These are phyloP conservation scores for Ceyx erithaca DNA, from an alignment of 2,797 vertebrate species.

Conservation along the genomic window DNA sequence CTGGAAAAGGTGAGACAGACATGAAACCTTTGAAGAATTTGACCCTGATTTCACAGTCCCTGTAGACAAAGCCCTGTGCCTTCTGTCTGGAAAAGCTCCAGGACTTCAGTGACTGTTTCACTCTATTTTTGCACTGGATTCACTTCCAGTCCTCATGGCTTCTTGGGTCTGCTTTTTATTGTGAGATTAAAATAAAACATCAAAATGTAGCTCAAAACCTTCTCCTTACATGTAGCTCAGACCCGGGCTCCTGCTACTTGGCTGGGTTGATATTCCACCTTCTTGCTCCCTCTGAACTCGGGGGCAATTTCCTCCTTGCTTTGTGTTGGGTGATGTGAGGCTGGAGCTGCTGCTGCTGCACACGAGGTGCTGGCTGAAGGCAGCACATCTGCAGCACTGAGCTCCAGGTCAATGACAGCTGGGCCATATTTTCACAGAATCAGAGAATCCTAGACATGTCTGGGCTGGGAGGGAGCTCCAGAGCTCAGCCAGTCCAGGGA, in stretches of 20 bases:
- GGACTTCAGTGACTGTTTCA: background rate
- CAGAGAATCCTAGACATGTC: no score
- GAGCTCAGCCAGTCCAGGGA: no score
- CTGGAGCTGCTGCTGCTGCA: background rate
- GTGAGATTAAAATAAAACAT: background rate
- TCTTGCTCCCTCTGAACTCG: background rate
- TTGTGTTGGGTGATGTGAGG: background rate
- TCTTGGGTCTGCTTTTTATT: background rate
- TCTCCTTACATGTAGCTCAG: background rate
- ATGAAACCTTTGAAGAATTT: background rate
- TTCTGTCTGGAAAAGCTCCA: background rate
- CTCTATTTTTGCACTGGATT: background rate
- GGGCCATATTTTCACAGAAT: background rate
- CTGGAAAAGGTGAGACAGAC: constrained; percentile 1
- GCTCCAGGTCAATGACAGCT: background rate
- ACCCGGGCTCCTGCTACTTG: background rate
- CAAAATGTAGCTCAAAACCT: background rate
- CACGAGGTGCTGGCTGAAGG: background rate
- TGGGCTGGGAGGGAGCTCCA: no score
- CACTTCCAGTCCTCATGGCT: background rate
- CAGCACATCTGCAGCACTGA: background rate
- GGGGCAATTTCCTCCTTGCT: background rate
- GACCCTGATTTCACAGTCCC: background rate
- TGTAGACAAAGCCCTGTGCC: background rate
- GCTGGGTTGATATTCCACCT: background rate